phyloP scores from a whole-genome alignment of 1,140 invertebrate genomes.

The Anoplolepis gracilipes region DNA sequence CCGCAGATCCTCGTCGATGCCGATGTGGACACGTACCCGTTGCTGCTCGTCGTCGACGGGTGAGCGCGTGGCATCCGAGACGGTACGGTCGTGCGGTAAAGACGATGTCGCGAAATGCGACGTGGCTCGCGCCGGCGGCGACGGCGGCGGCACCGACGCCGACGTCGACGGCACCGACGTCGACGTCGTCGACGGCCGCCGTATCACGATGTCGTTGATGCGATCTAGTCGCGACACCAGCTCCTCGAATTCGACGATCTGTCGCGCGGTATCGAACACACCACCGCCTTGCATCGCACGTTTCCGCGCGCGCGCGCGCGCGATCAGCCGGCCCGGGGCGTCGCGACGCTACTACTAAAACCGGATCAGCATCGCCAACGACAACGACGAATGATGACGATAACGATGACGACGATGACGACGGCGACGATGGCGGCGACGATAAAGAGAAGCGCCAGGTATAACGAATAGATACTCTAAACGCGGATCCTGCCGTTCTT shows the following conservation, averaged over 20 bases:
- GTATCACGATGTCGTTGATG: conserved; percentile 77
- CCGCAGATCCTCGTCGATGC: conserved; percentile 88
- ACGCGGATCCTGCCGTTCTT: conserved; percentile 50
- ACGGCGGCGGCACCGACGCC: conserved; percentile 7
- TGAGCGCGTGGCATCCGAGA: neutral
- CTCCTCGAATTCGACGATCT: conserved; percentile 84
- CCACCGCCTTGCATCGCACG: conserved; percentile 72
- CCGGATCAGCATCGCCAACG: conserved; percentile 48
- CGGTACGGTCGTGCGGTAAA: conserved; percentile 8
- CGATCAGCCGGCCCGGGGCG: conserved; percentile 72
- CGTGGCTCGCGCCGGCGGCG: conserved; percentile 26
- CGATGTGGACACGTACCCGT: conserved; percentile 86
- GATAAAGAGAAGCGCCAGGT: conserved; percentile 39
- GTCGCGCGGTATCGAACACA: conserved; percentile 77
- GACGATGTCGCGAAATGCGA: neutral
- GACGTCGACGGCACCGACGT: conserved; percentile 38
- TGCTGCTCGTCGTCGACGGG: conserved; percentile 57
- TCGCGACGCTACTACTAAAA: conserved; percentile 83
- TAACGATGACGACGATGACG: neutral
- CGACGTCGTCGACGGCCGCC: neutral
- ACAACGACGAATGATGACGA: conserved; percentile 6
- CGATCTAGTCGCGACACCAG: conserved; percentile 81
- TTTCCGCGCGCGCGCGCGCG: conserved; percentile 55
- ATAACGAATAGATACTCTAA: conserved; percentile 51
- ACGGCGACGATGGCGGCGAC: neutral